Percentiles rank a stretch among this genome's conserved stretches.
Evolutionary conservation across 2,113 vertebrate species (phyloP).

Genomic region (Sebastes schlegelii): DNA sequence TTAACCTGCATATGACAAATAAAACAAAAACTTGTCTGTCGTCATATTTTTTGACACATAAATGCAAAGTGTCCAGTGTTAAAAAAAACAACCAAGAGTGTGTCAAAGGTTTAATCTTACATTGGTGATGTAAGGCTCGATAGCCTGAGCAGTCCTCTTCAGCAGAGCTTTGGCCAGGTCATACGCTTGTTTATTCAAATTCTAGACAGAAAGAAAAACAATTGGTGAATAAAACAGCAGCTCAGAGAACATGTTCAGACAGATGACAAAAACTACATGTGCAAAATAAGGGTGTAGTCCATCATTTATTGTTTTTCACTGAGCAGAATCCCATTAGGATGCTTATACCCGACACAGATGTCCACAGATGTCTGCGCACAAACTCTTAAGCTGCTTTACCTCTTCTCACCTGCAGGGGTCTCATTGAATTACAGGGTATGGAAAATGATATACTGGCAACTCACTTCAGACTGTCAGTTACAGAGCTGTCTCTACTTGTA

Average conservation of each 20-base stretch:
- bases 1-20: too few species aligned
- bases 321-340: neutral
- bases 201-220: conserved; percentile 81
- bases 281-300: neutral
- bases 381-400: conserved; percentile 53
- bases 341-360: neutral
- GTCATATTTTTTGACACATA: too few species aligned
- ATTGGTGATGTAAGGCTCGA: conserved; percentile 99
- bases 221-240: neutral
- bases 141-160: conserved; percentile 98
- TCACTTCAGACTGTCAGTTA: conserved; percentile 7
- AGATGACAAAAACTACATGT: neutral
- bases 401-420: conserved; percentile 76
- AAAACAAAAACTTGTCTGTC: too few species aligned
- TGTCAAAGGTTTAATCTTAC: conserved; percentile 84
- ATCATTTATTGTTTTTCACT: conserved; percentile 1
- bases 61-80: neutral
- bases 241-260: neutral
- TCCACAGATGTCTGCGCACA: neutral
- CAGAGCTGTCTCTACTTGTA: neutral
- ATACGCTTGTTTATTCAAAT: conserved; percentile 99
- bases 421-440: conserved; percentile 72
- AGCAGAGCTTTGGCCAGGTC: conserved; percentile 97
- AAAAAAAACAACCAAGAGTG: neutral
- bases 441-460: conserved; percentile 30